phyloP scores from a whole-genome alignment of 2,113 vertebrate genomes.

The Typhlomys cinereus region DNA sequence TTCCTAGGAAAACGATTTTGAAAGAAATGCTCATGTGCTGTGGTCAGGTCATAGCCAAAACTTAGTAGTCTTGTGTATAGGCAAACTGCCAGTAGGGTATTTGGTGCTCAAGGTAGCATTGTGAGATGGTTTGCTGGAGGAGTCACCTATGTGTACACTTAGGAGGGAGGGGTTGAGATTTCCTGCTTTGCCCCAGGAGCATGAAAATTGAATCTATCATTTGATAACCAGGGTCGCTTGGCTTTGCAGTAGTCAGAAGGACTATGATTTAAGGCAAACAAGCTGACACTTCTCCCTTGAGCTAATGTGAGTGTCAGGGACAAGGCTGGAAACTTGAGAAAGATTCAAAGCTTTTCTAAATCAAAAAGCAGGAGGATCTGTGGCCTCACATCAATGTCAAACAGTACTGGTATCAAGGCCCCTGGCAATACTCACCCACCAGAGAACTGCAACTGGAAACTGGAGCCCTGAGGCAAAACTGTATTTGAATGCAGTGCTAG shows the following conservation, averaged over 20 bases:
- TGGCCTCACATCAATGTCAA: constrained; percentile 13
- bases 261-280: background rate
- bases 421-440: background rate
- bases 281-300: background rate
- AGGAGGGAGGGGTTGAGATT: background rate
- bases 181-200: background rate
- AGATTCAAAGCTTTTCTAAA: constrained; percentile 15
- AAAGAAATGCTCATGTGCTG: background rate
- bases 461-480: background rate
- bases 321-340: background rate
- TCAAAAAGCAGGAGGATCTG: background rate
- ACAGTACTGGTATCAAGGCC: background rate
- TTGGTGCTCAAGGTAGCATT: background rate
- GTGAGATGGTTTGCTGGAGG: background rate
- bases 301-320: background rate
- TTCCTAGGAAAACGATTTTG: background rate
- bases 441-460: background rate
- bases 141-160: background rate
- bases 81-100: too few relatives aligned
- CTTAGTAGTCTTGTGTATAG: too few relatives aligned
- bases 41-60: background rate
- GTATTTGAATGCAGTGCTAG: background rate
- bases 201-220: background rate
- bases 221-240: background rate
- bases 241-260: background rate